A percentile compares a stretch with the other conserved stretches of the same genome.
Evolutionary conservation across 2,797 vertebrate species (phyloP).

Genomic region (Cirrhinus mrigala): DNA sequence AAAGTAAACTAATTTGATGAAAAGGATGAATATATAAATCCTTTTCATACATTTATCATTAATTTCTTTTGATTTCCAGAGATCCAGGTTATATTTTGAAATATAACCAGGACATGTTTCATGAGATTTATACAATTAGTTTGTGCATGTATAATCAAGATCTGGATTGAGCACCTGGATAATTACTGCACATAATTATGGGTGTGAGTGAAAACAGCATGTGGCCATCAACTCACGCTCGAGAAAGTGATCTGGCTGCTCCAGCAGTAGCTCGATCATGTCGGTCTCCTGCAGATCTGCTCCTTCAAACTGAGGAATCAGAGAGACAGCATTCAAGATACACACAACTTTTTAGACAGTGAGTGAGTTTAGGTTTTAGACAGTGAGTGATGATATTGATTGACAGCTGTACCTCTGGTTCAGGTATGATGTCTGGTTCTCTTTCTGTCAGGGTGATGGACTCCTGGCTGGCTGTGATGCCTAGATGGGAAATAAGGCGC

Average conservation of each 20-base stretch:
- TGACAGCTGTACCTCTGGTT: constrained; percentile 53
- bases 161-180: neutral
- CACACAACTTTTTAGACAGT: neutral
- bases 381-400: neutral
- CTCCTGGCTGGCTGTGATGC: constrained; percentile 71
- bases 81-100: neutral
- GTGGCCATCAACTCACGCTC: constrained; percentile 46
- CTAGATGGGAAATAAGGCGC: constrained; percentile 53
- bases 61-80: neutral
- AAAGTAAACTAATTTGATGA: neutral
- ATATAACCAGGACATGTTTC: neutral
- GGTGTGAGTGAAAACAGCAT: neutral
- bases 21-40: too few species aligned
- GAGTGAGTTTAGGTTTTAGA: neutral
- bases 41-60: too few species aligned
- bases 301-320: constrained; percentile 72
- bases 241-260: constrained; percentile 67
- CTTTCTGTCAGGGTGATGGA: constrained; percentile 75
- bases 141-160: neutral
- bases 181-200: neutral
- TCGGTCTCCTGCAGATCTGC: constrained; percentile 68
- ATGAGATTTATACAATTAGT: neutral
- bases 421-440: constrained; percentile 50
- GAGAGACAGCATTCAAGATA: neutral
- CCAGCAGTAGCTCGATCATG: constrained; percentile 71